phyloP scores from a whole-genome alignment of 1,140 invertebrate genomes.

The Odontomachus brunneus region DNA sequence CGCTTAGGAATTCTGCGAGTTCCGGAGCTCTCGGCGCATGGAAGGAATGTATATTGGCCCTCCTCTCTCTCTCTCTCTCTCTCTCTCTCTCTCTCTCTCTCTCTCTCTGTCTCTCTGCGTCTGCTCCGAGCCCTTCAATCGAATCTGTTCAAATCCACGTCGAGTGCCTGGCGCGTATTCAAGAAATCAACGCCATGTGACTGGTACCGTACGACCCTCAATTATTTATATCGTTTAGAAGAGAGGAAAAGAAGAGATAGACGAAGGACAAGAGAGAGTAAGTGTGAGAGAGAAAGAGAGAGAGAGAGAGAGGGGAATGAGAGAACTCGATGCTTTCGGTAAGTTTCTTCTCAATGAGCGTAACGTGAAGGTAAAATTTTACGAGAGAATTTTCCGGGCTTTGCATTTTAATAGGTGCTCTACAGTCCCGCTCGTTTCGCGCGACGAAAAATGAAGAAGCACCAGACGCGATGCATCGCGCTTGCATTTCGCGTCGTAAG shows the following conservation, averaged over 20 bases:
- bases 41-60: not conserved
- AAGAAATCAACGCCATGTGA: conserved; percentile 52
- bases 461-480: too few relatives aligned
- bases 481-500: too few relatives aligned
- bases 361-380: conserved; percentile 45
- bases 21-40: too few relatives aligned
- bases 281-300: conserved; percentile 23
- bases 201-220: conserved; percentile 39
- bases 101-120: too few relatives aligned
- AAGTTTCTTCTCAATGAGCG: not conserved
- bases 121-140: conserved; percentile 14
- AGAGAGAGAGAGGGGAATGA: not conserved
- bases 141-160: not conserved
- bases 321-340: not conserved
- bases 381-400: not conserved
- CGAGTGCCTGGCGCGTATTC: conserved; percentile 36
- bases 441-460: too few relatives aligned
- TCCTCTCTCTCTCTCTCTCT: too few relatives aligned
- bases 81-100: too few relatives aligned
- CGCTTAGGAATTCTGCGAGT: too few relatives aligned
- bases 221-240: conserved; percentile 51
- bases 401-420: not conserved
- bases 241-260: conserved; percentile 1
- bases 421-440: not conserved
- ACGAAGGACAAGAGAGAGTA: not conserved